These are phyloP conservation scores for Abramis brama DNA, from an alignment of 2,113 vertebrate genomes.

Conservation along the genomic window DNA sequence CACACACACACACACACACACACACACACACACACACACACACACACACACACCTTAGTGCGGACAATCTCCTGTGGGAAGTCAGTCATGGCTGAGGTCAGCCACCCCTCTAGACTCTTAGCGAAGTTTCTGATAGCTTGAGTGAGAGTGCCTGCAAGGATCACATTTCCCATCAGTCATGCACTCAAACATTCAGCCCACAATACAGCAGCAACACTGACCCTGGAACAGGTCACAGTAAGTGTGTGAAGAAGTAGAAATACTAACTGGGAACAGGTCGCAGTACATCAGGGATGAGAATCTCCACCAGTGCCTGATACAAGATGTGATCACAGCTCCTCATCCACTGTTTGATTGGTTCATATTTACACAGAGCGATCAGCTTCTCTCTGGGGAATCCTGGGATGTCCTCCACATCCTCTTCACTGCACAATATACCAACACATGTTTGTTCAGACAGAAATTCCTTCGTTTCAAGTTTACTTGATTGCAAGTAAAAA, in stretches of 20 bases:
- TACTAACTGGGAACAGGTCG: conserved; percentile 94
- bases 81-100: conserved; percentile 92
- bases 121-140: conserved; percentile 98
- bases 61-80: conserved; percentile 91
- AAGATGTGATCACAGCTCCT: conserved; percentile 95
- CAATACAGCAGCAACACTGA: neutral
- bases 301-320: conserved; percentile 96
- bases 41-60: conserved; percentile 83
- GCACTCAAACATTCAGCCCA: neutral
- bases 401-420: conserved; percentile 76
- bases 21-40: conserved; percentile 54
- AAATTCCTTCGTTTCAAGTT: neutral
- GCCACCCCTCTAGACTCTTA: conserved; percentile 96
- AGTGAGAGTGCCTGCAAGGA: conserved; percentile 87
- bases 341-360: conserved; percentile 94
- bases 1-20: conserved; percentile 58
- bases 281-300: conserved; percentile 95
- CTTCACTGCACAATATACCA: conserved; percentile 75
- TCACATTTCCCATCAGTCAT: conserved; percentile 23
- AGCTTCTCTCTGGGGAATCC: conserved; percentile 87
- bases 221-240: neutral
- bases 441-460: neutral
- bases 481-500: too few species aligned
- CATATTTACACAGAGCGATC: conserved; percentile 87
- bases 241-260: neutral